Evolutionary conservation across 2,888 invertebrate species (phyloP).

Genomic region (Stegophylla sp.): DNA sequence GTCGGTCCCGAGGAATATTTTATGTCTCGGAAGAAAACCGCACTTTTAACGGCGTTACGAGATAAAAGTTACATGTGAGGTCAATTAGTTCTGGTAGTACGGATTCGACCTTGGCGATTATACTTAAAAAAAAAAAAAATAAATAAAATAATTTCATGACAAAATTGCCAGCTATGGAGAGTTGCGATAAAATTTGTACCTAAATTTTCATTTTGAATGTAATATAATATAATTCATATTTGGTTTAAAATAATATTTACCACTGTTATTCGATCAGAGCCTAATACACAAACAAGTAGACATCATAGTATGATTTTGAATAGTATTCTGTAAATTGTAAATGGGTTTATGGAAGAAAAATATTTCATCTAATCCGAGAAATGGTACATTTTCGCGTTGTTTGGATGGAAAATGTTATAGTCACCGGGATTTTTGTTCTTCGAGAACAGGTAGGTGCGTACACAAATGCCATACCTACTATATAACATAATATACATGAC

Average conservation of each 20-base stretch:
- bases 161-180: not conserved
- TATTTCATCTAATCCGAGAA: no score
- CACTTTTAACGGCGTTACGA: conserved; percentile 47
- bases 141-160: conserved; percentile 31
- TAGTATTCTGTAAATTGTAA: not conserved
- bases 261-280: not conserved
- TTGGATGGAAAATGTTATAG: not conserved
- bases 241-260: not conserved
- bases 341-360: not conserved
- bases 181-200: conserved; percentile 24
- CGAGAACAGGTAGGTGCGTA: not conserved
- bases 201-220: not conserved
- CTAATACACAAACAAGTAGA: not conserved
- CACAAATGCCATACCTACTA: not conserved
- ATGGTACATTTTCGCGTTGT: no score
- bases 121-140: conserved; percentile 38
- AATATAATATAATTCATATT: not conserved
- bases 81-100: conserved; percentile 45
- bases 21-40: conserved; percentile 26
- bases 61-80: conserved; percentile 47
- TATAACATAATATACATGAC: no score
- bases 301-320: not conserved
- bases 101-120: conserved; percentile 25
- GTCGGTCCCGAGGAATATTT: conserved; percentile 19
- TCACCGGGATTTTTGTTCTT: not conserved